A percentile compares a stretch with the other conserved stretches of the same genome.
phyloP scores from a whole-genome alignment of 2,888 invertebrate species.

The Choreutis nemorana region DNA sequence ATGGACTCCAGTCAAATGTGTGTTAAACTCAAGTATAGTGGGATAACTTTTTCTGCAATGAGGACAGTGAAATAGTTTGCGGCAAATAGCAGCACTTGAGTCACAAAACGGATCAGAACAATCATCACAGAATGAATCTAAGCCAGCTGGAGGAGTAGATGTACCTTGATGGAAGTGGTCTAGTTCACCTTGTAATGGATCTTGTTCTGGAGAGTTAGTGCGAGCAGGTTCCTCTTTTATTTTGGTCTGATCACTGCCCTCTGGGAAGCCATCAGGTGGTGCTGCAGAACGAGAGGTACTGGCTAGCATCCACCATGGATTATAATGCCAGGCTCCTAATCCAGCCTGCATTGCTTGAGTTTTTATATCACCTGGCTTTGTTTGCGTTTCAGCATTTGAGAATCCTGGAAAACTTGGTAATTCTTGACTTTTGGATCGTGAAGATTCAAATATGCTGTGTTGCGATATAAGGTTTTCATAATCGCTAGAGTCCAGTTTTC shows the following conservation, averaged over 20 bases:
- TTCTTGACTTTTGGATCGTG: slow-evolving; percentile 51
- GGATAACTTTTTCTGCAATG: slow-evolving; percentile 64
- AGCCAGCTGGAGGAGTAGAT: slow-evolving; percentile 46
- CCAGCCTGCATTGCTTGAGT: slow-evolving; percentile 43
- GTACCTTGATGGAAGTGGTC: slow-evolving; percentile 40
- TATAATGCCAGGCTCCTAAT: slow-evolving; percentile 58
- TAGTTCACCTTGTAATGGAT: slow-evolving; percentile 41
- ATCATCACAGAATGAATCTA: slow-evolving; percentile 60
- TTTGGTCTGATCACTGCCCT: slow-evolving; percentile 49
- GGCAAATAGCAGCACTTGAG: slow-evolving; percentile 47
- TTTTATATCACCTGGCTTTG: slow-evolving; percentile 53
- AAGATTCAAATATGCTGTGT: slow-evolving; percentile 56
- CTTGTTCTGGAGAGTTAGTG: slow-evolving; percentile 48
- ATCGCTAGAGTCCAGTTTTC: slow-evolving; percentile 55
- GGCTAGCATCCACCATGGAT: slow-evolving; percentile 65
- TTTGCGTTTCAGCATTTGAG: slow-evolving; percentile 61
- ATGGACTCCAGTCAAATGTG: slow-evolving; percentile 60
- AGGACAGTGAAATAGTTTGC: slow-evolving; percentile 62
- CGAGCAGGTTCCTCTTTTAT: slow-evolving; percentile 55
- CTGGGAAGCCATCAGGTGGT: slow-evolving; percentile 53
- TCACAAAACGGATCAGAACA: slow-evolving; percentile 64
- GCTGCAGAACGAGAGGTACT: slow-evolving; percentile 54
- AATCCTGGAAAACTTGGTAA: slow-evolving; percentile 60
- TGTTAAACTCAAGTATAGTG: slow-evolving; percentile 60
- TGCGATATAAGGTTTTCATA: slow-evolving; percentile 59